phyloP scores from a whole-genome alignment of 2,888 invertebrate species.

The Ochropacha duplaris region DNA sequence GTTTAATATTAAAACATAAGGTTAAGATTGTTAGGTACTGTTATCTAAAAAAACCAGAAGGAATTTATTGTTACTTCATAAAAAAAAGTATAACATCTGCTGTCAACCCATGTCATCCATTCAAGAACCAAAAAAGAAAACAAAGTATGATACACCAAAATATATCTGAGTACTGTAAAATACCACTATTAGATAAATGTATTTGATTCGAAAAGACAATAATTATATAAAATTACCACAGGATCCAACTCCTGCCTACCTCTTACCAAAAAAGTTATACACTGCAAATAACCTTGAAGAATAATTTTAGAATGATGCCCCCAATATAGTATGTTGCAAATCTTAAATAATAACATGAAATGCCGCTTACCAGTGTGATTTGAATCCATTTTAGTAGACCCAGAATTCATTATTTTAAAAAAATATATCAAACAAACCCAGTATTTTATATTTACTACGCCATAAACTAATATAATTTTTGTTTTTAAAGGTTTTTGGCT shows the following conservation, averaged over 20 bases:
- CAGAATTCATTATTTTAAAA: constrained; percentile 31
- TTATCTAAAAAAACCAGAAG: too few relatives aligned
- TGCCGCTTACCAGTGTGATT: constrained; percentile 56
- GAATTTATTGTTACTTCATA: too few relatives aligned
- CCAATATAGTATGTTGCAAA: neutral
- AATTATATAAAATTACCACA: neutral
- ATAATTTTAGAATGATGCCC: neutral
- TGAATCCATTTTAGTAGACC: constrained; percentile 56
- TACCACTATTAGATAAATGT: neutral
- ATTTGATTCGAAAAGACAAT: neutral
- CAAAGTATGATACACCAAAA: too few relatives aligned
- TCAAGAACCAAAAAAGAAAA: too few relatives aligned
- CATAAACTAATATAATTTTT: too few relatives aligned
- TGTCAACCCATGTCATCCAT: too few relatives aligned
- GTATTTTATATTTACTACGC: neutral
- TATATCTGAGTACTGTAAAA: too few relatives aligned
- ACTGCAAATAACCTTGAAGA: neutral
- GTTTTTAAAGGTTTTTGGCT: too few relatives aligned
- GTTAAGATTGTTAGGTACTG: too few relatives aligned
- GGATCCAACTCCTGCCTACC: neutral
- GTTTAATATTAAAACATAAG: too few relatives aligned
- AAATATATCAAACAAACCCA: constrained; percentile 30
- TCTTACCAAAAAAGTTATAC: too few relatives aligned
- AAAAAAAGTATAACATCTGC: too few relatives aligned
- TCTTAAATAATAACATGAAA: neutral